Percentiles rank a stretch among this genome's conserved stretches.
phyloP scores from a whole-genome alignment of 1,140 invertebrate genomes.

The Hylaeus volcanicus region DNA sequence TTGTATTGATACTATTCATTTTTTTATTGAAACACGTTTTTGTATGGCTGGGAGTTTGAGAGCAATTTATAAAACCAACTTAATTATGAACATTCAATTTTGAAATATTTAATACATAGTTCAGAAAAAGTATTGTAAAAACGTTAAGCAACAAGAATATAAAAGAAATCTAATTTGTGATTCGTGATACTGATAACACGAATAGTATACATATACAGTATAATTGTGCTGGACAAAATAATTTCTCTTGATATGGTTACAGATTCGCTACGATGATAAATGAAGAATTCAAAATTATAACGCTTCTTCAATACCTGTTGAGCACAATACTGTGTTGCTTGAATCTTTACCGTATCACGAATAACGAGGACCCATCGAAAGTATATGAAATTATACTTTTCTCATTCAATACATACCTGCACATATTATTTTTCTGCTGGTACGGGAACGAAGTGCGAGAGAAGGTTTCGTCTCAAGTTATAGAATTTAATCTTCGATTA shows the following conservation, averaged over 20 bases:
- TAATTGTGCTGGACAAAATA: neutral
- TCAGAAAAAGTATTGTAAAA: too few relatives aligned
- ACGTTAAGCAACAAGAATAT: too few relatives aligned
- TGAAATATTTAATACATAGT: too few relatives aligned
- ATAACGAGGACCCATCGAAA: slow-evolving; percentile 76
- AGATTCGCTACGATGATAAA: slow-evolving; percentile 52
- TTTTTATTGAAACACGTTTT: too few relatives aligned
- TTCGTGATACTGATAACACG: too few relatives aligned
- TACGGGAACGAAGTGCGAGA: too few relatives aligned
- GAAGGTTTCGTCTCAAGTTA: neutral
- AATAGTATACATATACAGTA: too few relatives aligned
- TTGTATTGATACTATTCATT: too few relatives aligned
- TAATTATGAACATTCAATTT: too few relatives aligned
- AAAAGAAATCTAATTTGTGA: too few relatives aligned
- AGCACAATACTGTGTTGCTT: slow-evolving; percentile 50
- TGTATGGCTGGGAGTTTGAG: too few relatives aligned
- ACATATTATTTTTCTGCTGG: slow-evolving; percentile 4
- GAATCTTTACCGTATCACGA: slow-evolving; percentile 38
- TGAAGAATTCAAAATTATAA: slow-evolving; percentile 43
- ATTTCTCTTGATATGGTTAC: neutral
- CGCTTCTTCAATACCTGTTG: slow-evolving; percentile 47
- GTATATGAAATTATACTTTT: slow-evolving; percentile 11
- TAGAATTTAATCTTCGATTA: neutral
- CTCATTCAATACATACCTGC: slow-evolving; percentile 69
- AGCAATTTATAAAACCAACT: too few relatives aligned